Evolutionary conservation across 1,140 invertebrate genomes (phyloP), one percentile per base, ranked within the genome.

Genomic region (Myzus persicae): DNA sequence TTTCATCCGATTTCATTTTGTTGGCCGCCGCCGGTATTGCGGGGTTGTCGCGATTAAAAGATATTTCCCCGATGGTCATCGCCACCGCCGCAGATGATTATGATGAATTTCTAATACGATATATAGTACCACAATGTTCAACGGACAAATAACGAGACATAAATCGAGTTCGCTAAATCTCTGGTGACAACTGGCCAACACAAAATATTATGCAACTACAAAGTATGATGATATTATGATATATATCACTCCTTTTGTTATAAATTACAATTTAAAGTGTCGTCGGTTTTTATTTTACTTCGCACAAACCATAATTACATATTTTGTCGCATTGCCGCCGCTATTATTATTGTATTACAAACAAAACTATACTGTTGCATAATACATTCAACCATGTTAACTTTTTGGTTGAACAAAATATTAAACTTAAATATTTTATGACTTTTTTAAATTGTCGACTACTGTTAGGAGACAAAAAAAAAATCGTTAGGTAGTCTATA

Each of bases 1-100:
- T 81, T 90, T 76, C n/a, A n/a, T n/a, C 90, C 67, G 90, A 91
- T 91, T 36, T 67, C 40, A 81, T 91, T 91, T 91, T 81, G 90
- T 81, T 22, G 18, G n/a, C 20, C 24, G 7, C 24, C 31, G 42
- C 31, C 42, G 31, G 42, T 18, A 26, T 31, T n/a, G n/a, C n/a
- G 46, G 84, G 84, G 42, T 87, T 46, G 48, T 91, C 31, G 38
- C 31, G 40, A 24, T 24, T 44, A 91, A 91, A 91, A 91, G 59
- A 76, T 81, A 91, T 81, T 81, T 67, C 90, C 90, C 31, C 54
- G 42, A 44, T 44, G 59, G 59, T 81, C 42, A 46, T 38, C 51
- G 48, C 48, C 20, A 6, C 6, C 48, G 48, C 48, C 48, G 89
- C 38, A 67, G 36, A 90, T 67, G 31, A 88, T 88, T 40, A 38